Evolutionary conservation across 2,113 vertebrate species (phyloP), one percentile per base, ranked within the genome.

Genomic region (Microtus richardsoni): DNA sequence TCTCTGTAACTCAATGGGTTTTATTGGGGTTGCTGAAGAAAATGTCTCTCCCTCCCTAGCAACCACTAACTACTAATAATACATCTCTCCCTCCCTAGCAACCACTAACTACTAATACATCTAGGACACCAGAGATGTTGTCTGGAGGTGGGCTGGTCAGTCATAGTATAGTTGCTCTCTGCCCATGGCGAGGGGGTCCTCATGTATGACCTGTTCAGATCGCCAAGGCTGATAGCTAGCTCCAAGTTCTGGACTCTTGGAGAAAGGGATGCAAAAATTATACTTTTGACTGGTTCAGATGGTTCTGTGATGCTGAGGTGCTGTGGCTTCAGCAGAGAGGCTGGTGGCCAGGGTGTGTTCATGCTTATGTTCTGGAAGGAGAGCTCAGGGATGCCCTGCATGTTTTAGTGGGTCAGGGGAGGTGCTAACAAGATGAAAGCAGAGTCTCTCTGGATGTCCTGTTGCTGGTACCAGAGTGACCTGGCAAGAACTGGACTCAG

Each of bases 401-500:
- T 54, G 21, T 52, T 7, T 0, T 83, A 30, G 24, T 0, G n/a
- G n/a, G 36, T 30, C 58, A 62, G 28, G 0, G 24, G 21, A 52
- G 14, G 24, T 52, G 77, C 44, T 24, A 17, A 17, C 11, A 30
- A 68, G 44, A 64, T 47, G 36, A 39, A 74, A 14, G 5, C 66
- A 79, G 24, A 14, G n/a, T 7, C 36, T 64, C 74, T 36, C 52
- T 75, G 89, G 3, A 3, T 60, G 1, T 54, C 78, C 44, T 33
- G 6, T n/a, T 22, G 19, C n/a, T 80, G 36, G 1, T 49, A 7
- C n/a, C 26, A 17, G 60, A 54, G 21, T 36, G 30, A 10, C 13
- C 41, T 12, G 39, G 44, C 24, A 26, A 82, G 89, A 28, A 1
- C 21, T 17, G 9, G 52, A 13, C 0, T 1, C 9, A 0, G 3